These are phyloP conservation scores for Phycodurus eques DNA, from an alignment of 2,113 vertebrate species.

Conservation along the genomic window DNA sequence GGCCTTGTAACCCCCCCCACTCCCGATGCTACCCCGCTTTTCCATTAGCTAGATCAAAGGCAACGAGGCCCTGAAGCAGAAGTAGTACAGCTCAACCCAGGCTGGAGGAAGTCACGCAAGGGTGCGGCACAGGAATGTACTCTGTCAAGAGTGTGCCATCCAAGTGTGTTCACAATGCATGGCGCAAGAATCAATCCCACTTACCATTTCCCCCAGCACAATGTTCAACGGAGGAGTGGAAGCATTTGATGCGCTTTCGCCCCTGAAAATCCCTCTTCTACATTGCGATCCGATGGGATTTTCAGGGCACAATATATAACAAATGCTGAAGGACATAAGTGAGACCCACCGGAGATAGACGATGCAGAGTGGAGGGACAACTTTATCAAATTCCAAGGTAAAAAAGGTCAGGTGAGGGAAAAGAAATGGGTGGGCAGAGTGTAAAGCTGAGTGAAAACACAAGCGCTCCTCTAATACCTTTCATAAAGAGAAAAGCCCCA, in stretches of 20 bases:
- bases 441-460: constrained; percentile 74
- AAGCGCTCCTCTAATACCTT: constrained; percentile 70
- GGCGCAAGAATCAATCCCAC: constrained; percentile 27
- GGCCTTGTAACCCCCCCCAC: constrained; percentile 49
- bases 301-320: constrained; percentile 44
- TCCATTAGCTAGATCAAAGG: constrained; percentile 69
- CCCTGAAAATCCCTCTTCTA: constrained; percentile 5
- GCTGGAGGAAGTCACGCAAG: constrained; percentile 40
- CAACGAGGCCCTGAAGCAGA: constrained; percentile 55
- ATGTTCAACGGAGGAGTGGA: constrained; percentile 34
- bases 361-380: constrained; percentile 57
- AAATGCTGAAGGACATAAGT: constrained; percentile 39
- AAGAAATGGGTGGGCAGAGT: constrained; percentile 60
- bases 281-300: not conserved
- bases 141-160: constrained; percentile 55
- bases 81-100: constrained; percentile 56
- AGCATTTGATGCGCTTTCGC: constrained; percentile 30
- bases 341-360: constrained; percentile 28
- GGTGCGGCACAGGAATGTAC: constrained; percentile 34
- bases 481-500: constrained; percentile 75
- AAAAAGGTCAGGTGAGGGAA: constrained; percentile 69
- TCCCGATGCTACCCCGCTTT: constrained; percentile 55
- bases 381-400: constrained; percentile 76
- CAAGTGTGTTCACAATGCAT: constrained; percentile 62
- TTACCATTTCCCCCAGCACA: constrained; percentile 13